Evolutionary conservation across 2,113 vertebrate species (phyloP).

Genomic region (Channa argus): DNA sequence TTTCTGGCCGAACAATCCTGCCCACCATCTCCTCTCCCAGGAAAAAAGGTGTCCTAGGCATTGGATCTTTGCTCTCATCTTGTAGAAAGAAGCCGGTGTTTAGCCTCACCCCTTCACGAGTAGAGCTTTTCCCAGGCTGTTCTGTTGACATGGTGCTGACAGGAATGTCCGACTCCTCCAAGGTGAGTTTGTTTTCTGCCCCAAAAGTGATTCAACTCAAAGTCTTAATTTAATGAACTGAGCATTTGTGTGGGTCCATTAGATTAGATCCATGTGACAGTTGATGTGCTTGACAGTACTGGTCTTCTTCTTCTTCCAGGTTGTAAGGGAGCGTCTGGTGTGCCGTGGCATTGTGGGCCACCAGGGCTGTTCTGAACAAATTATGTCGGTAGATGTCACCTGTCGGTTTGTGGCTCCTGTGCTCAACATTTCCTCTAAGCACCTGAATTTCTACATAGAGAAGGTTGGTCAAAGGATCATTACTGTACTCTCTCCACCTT

Average conservation of each 20-base stretch:
- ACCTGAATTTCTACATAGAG: constrained; percentile 84
- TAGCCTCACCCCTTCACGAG: constrained; percentile 76
- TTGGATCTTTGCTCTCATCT: accelerated
- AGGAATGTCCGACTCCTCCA: constrained; percentile 80
- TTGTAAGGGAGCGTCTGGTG: constrained; percentile 84
- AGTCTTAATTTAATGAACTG: neutral
- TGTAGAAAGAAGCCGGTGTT: constrained; percentile 72
- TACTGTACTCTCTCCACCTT: neutral
- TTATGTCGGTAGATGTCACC: constrained; percentile 83
- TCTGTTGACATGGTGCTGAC: constrained; percentile 82
- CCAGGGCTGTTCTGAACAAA: constrained; percentile 57
- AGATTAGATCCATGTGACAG: neutral
- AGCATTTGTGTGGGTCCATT: neutral
- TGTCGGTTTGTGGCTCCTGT: constrained; percentile 87
- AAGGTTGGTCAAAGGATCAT: constrained; percentile 80
- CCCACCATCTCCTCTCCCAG: constrained; percentile 34
- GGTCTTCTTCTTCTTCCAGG: constrained; percentile 68
- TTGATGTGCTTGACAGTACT: neutral
- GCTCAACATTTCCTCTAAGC: constrained; percentile 82
- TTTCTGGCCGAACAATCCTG: constrained; percentile 28
- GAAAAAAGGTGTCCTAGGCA: neutral
- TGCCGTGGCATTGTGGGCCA: constrained; percentile 83
- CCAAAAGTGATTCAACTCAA: neutral
- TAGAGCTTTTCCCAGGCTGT: constrained; percentile 85
- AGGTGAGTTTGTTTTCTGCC: constrained; percentile 71